These are phyloP conservation scores for Cheirogaleus medius DNA, from an alignment of 2,113 vertebrate species.

Conservation along the genomic window DNA sequence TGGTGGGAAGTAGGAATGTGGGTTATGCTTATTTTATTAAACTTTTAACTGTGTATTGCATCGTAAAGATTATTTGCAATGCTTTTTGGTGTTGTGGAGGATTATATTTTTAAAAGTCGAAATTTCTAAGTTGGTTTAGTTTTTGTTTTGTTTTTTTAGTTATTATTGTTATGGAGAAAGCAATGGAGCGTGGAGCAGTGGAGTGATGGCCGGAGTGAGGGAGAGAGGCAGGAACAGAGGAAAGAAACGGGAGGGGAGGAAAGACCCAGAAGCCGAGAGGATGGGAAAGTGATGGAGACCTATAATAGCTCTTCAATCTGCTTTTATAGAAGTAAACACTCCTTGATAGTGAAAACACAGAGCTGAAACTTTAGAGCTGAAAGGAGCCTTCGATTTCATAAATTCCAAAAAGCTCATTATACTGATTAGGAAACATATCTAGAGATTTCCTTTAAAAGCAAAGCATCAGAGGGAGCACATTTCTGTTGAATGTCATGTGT, in stretches of 20 bases:
- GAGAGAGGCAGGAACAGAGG: not conserved
- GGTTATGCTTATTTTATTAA: not conserved
- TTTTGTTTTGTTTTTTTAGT: not conserved
- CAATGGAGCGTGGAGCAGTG: fast-evolving
- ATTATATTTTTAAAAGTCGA: not conserved
- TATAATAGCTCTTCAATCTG: not conserved
- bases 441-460: constrained; percentile 6
- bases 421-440: constrained; percentile 54
- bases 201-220: not conserved
- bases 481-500: constrained; percentile 27
- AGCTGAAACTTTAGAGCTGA: not conserved
- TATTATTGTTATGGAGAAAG: not conserved
- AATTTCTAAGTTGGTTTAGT: not conserved
- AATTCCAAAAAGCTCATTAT: constrained; percentile 45
- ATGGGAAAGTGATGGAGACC: not conserved
- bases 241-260: not conserved
- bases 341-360: constrained; percentile 22
- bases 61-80: not conserved
- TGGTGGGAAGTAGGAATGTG: not conserved
- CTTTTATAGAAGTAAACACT: constrained; percentile 32
- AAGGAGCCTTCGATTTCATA: not conserved
- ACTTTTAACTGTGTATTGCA: not conserved
- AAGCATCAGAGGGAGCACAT: not conserved
- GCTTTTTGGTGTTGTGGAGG: not conserved
- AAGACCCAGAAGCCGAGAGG: not conserved